Evolutionary conservation across 2,888 invertebrate genomes (phyloP), one percentile per base, ranked within the genome.

Genomic region (Drosophila prolongata): DNA sequence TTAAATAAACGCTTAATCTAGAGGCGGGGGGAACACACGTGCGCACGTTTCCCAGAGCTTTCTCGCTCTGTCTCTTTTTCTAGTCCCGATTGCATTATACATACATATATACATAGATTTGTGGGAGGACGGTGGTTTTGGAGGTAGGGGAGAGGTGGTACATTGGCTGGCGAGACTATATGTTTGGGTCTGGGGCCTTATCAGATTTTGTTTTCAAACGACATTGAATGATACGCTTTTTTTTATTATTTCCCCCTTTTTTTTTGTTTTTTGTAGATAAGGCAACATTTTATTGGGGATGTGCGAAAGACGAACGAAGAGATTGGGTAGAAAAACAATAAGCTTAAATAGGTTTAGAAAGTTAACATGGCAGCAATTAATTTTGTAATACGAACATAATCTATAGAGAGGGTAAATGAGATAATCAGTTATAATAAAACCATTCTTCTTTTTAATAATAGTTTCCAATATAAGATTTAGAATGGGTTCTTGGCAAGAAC

Each of bases 161-260:
- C 59, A 61, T 37, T 50, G 56, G 30, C 46, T 73, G 64, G 34
- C 46, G 43, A 60, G 64, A 50, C 55, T 58, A 14, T 44, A 54
- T 14, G 34, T 78, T 59, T 75, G 62, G 70, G 65, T 69, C 72
- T 76, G 53, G 35, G 46, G 10, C 54, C 68, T 79, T 85, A 81
- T 83, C 87, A 61, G 77, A 76, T 77, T 87, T 81, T 81, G 78
- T 78, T 82, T 76, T 76, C 68, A 64, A 68, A 73, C 81, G 79
- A 75, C 87, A 82, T 80, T 87, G 79, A 79, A 79, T 52, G 75
- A 74, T 72, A 74, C 50, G 46, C 46, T 49, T 44, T 70, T 49
- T 68, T 60, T 53, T 66, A 47, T 46, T 65, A 40, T 46, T 65
- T 53, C 40, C 50, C 37, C 49, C n/a, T 16, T 14, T 47, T 24